These are phyloP conservation scores for Elephantulus edwardii DNA, from an alignment of 2,113 vertebrate genomes.

Conservation along the genomic window DNA sequence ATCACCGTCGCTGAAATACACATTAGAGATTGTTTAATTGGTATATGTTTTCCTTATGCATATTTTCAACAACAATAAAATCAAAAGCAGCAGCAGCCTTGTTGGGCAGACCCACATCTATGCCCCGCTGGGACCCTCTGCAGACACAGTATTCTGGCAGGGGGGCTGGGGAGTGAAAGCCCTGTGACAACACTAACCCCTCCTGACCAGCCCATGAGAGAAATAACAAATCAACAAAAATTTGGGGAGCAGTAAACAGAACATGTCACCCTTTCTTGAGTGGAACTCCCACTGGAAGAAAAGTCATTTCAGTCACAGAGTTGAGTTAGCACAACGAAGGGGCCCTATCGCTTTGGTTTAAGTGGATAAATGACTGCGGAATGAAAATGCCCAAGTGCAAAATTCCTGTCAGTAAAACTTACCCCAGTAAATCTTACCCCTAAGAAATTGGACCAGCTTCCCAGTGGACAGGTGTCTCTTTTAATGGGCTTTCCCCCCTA, in stretches of 20 bases:
- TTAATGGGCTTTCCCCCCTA: not conserved
- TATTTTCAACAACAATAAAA: not conserved
- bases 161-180: not conserved
- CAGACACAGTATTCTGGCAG: not conserved
- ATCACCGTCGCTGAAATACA: not conserved
- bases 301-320: not conserved
- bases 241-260: not conserved
- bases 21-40: not conserved
- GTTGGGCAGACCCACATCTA: not conserved
- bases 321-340: not conserved
- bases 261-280: not conserved
- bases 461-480: not conserved
- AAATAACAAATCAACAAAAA: not conserved
- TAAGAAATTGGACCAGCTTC: not conserved
- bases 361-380: slow-evolving; percentile 19
- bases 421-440: not conserved
- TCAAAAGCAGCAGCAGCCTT: not conserved
- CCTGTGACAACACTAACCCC: not conserved
- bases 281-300: slow-evolving; percentile 2
- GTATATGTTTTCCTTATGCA: not conserved
- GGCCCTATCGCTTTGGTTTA: not conserved
- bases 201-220: not conserved
- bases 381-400: not conserved
- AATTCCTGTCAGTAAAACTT: not conserved
- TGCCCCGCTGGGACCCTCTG: not conserved